Evolutionary conservation across 1,140 invertebrate species (phyloP), one percentile per base, ranked within the genome.

Genomic region (Doryteuthis pealeii): DNA sequence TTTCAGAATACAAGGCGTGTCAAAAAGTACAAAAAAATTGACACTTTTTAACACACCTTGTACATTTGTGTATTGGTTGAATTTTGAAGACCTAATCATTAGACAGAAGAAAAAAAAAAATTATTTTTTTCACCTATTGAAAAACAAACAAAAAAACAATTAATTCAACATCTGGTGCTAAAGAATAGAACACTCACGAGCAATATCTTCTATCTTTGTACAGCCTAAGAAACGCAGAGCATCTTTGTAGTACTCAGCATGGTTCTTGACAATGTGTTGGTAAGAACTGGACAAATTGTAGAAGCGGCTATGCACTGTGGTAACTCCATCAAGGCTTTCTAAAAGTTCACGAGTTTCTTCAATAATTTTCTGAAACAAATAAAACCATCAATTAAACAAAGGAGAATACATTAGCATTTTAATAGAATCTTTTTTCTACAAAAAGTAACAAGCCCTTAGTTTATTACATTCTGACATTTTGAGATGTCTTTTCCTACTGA

Each of bases 161-260:
- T n/a, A n/a, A n/a, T n/a, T n/a, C n/a, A n/a, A n/a, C n/a, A n/a
- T n/a, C n/a, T n/a, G n/a, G n/a, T n/a, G n/a, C n/a, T 62, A 4
- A 62, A 62, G 18, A 62, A 4, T 62, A 62, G 18, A 62, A 62
- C 18, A 62, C 54, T 62, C 18, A 85, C 83, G 71, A 43, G 87
- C 79, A 65, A 91, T 86, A 22, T 91, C 92, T 40, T 92, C 91
- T 4, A 97, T 89, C 30, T 95, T 91, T 65, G 94, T 94, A 86
- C 97, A 99, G 45, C 97, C 98, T 72, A 99, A 90, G 87, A 97
- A 98, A 84, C 96, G 92, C 10, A 99, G 89, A 40, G 97, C 95
- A 77, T 96, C 94, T 73, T 95, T 92, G 89, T 99, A 99, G 89
- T 99, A 99, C 70, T 93, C 92, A 3, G 94, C 93, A 89, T 96